Evolutionary conservation across 2,888 invertebrate species (phyloP), one percentile per base, ranked within the genome.

Genomic region (Latrodectus hesperus): DNA sequence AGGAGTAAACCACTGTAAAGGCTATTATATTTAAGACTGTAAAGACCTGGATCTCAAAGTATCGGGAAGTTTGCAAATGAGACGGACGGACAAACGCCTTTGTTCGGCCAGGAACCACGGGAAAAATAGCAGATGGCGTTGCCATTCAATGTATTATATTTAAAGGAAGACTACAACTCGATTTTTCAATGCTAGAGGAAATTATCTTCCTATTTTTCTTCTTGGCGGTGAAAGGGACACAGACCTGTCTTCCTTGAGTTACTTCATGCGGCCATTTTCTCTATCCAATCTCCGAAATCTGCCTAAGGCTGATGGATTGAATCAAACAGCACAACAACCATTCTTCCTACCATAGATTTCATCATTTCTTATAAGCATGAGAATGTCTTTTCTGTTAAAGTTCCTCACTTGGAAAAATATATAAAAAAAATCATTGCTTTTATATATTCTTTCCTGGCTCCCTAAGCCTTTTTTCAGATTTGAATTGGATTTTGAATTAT

Each of bases 171-270:
- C 38, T 53, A 52, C 75, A 67, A 68, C 55, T 67, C 75, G 73
- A 82, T 82, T 82, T 82, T 82, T 74, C 75, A 75, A 49, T 22
- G 64, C 49, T n/a, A 70, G 49, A 73, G 82, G 82, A 82, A 82
- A 82, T 82, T 82, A 82, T 82, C 73, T 75, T 82, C 49, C 68
- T 17, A 16, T 60, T n/a, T 60, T 60, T 60, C 60, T 60, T 16
- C 11, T 60, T n/a, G 60, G n/a, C 12, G n/a, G n/a, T n/a, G n/a
- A 60, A 60, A 16, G n/a, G 60, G n/a, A 60, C 38, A 6, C 6
- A 6, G 22, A 22, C 22, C 6, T 38, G 38, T 38, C 38, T 38
- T 38, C 38, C 1, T 38, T 38, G 38, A 38, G 38, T 38, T 38
- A 38, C 11, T 71, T 38, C 16, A 38, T 71, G 16, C 9, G 26